Base-by-base conservation (phyloP, 35 echinoderm and acorn worm genomes). In the Apostichopus californicus region DNA sequence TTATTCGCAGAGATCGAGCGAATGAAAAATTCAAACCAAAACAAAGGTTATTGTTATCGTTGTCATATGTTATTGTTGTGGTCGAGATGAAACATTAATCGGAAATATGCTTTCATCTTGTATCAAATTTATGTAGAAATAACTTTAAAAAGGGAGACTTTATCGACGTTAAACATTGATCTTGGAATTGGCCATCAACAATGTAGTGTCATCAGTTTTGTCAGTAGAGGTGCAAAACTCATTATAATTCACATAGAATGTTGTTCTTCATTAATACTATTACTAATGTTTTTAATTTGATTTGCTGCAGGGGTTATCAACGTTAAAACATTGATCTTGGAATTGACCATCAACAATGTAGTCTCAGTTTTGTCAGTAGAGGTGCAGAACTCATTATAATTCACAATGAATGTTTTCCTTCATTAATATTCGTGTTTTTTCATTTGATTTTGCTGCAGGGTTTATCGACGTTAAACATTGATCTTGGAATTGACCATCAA, bases 351-450 rank as follows among this genome's bases (percentile, higher is more conserved):
- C 21, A 92, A 46, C 96, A 97, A 66, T 86, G 93, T 13, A 93
- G 93, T 73, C 93, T 97, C 55, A 97, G 93, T 70, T 73, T 96
- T 78, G 95, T 96, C 13, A 94, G 95, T 93, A 80, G 93, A 79
- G 96, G 94, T 8, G 96, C 96, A 12, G 93, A 98, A 83, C 95
- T 94, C 71, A 93, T 96, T 13, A 94, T 95, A 91, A 91, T 96
- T 20, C 86, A 93, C 52, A 98, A 98, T 61, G 93, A 95, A 13
- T 98, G 93, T 91, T 98, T 98, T 26, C 1, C 26, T 28, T 46
- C 34, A 46, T 46, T 46, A 46, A 0, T 61, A 61, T 75, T 75
- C n/a, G 18, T 73, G 15, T 15, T 73, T 75, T 60, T 20, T 15
- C 20, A 18, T 8, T 10, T 18, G 12, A 57, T 54, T 57, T 57